Evolutionary conservation across 2,888 invertebrate genomes (phyloP), one percentile per base, ranked within the genome.

Genomic region (Nemotelus nigrinus): DNA sequence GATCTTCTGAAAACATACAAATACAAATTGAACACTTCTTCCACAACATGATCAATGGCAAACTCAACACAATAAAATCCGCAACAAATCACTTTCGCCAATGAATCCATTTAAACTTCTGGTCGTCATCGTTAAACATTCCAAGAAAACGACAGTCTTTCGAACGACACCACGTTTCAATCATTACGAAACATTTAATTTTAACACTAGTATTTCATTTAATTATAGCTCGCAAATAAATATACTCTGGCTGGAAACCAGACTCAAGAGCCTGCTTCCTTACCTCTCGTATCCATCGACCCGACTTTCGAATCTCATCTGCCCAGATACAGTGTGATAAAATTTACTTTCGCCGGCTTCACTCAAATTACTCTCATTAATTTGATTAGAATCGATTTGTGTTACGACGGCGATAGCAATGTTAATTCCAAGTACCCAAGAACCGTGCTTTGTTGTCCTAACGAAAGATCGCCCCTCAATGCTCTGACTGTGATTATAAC

Each of bases 341-440:
- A 67, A 67, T 67, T 48, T 67, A 39, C 67, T 67, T 67, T 67
- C 67, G 48, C 48, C 45, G 43, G 44, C 43, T 67, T 48, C 2
- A n/a, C 47, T 67, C 67, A 47, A 70, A 70, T 70, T 7, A 43
- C 53, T n/a, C 41, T 55, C 70, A 70, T 70, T 70, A 55, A 70
- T 70, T 70, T 70, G 70, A 70, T 70, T 53, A 53, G 70, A 70
- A 70, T 70, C 70, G 70, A 70, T 70, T 70, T 10, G 55, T 41
- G 43, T 55, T 70, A 53, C 44, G 39, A 25, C 41, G 60, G 4
- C 41, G 60, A 39, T n/a, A 39, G 41, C 60, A 39, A 25, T 25
- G 25, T 25, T 25, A 25, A 25, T 25, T 25, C 25, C 25, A 25
- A 60, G 25, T 25, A 25, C 25, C 25, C 25, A 25, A 25, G 25